Base-by-base conservation (phyloP, 2,113 vertebrate genomes). In the Chinchilla lanigera region DNA sequence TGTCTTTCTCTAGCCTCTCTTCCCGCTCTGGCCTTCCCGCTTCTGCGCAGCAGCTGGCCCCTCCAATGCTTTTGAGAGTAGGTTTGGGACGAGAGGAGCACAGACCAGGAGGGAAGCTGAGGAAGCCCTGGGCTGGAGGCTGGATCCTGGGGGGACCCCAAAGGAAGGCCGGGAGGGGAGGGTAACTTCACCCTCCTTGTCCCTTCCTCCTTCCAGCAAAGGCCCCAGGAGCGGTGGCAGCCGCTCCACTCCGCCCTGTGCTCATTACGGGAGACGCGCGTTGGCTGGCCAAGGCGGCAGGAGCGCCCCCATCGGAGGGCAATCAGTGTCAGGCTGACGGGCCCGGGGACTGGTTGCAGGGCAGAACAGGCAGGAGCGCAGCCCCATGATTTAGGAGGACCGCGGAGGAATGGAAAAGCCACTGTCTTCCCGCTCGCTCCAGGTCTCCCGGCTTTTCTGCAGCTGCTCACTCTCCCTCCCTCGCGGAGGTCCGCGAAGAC, bases 21-120 rank as follows among this genome's bases (percentile, higher is more conserved):
- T 78, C n/a, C 28, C 13, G 4, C 2, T 19, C 30, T 20, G 35
- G 2, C 5, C 35, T 75, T 17, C 47, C 6, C 17, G 24, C 33
- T 24, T 20, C 7, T 16, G n/a, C 11, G 2, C 24, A 0, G 19
- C 33, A 2, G 35, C 1, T 0, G 1, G 47, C 10, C 3, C 9
- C 58, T 20, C 16, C 20, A 6, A 0, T 19, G 67, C 14, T 84
- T 52, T 1, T 3, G 3, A 4, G 17, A 33, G 67, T n/a, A 4
- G 26, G 67, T 63, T 56, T 67, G 20, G 28, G 44, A 13, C 2
- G 16, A 26, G 11, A 35, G 24, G 5, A 22, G 50, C 17, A 14
- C 30, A 14, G 93, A 73, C 44, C 14, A 11, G 0, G 6, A 28
- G 86, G 38, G 26, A 71, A n/a, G 38, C 60, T 4, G 60, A 80